These are phyloP conservation scores for Hemibagrus wyckioides DNA, from an alignment of 2,113 vertebrate genomes.

Conservation along the genomic window DNA sequence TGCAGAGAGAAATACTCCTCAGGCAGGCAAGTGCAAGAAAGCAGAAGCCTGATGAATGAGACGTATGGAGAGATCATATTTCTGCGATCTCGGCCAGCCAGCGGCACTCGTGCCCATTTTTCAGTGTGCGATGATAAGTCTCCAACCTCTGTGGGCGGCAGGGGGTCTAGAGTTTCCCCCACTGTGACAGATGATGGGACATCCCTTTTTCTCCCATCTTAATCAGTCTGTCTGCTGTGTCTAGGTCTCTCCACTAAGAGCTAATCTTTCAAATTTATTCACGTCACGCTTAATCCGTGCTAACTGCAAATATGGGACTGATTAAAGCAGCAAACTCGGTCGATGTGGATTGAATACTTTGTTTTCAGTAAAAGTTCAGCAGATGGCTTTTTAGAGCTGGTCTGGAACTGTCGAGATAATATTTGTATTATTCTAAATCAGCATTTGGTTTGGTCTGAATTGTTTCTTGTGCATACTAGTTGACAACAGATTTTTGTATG, in stretches of 20 bases:
- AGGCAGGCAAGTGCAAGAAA: background rate
- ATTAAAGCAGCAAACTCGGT: constrained; percentile 17
- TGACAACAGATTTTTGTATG: background rate
- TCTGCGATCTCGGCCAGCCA: constrained; percentile 25
- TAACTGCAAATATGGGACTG: constrained; percentile 20
- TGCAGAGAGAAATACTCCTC: background rate
- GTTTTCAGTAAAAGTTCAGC: background rate
- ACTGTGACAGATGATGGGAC: constrained; percentile 36
- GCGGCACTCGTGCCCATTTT: constrained; percentile 42
- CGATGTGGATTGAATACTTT: constrained; percentile 14
- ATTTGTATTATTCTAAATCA: background rate
- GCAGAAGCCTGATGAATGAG: constrained; percentile 36
- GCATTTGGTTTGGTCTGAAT: background rate
- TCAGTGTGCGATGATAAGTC: constrained; percentile 43
- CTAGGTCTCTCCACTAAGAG: background rate
- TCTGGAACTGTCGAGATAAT: background rate
- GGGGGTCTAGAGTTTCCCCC: constrained; percentile 41
- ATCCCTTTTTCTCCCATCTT: constrained; percentile 15
- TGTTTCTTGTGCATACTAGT: background rate
- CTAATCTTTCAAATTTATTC: constrained; percentile 19
- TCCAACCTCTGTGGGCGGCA: constrained; percentile 21
- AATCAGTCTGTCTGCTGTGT: constrained; percentile 19
- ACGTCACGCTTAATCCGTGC: background rate
- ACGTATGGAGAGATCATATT: constrained; percentile 34
- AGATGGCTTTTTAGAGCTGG: background rate